Evolutionary conservation across 2,888 invertebrate genomes (phyloP), one percentile per base, ranked within the genome.

Genomic region (Acanthosepion lycidas): DNA sequence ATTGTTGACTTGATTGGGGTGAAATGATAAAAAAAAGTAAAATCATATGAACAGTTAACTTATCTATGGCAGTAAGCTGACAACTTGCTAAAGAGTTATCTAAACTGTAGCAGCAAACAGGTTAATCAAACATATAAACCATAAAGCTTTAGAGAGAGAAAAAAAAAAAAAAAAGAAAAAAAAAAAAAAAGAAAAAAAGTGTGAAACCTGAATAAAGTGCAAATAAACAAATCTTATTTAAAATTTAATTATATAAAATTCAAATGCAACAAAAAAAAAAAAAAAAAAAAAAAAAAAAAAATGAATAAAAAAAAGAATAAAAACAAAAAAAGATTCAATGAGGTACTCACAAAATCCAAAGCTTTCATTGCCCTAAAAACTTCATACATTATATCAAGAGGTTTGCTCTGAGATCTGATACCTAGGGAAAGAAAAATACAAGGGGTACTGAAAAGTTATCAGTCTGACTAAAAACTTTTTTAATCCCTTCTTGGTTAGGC

Each of bases 361-460:
- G 99, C 98, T 97, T 99, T 99, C 99, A 99, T 99, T 0, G 99
- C 99, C 95, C 99, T 98, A 97, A 99, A 99, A 0, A 99, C 99
- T 98, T 99, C 99, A 97, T 99, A 98, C 99, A 99, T 99, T 94
- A 99, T 99, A 97, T 99, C 99, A 97, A 99, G 99, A 0, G 99
- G 99, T 97, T 99, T 99, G 97, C 99, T 99, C 97, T 99, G 99
- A 12, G 99, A 99, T 94, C 99, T 98, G 96, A 99, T 99, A 95
- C 98, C 98, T 97, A 95, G 28, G 95, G 95, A 48, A 94, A 93
- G 94, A 94, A 92, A 51, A 48, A 92, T 28, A 59, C 55, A 15
- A 55, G 42, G 42, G 42, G 2, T 42, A 42, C 42, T 42, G 3
- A 42, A 42, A 42, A 42, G 42, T 42, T 42, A 42, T 42, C 42